These are phyloP conservation scores for Crocallis elinguaria DNA, from an alignment of 2,888 invertebrate species.

Conservation along the genomic window DNA sequence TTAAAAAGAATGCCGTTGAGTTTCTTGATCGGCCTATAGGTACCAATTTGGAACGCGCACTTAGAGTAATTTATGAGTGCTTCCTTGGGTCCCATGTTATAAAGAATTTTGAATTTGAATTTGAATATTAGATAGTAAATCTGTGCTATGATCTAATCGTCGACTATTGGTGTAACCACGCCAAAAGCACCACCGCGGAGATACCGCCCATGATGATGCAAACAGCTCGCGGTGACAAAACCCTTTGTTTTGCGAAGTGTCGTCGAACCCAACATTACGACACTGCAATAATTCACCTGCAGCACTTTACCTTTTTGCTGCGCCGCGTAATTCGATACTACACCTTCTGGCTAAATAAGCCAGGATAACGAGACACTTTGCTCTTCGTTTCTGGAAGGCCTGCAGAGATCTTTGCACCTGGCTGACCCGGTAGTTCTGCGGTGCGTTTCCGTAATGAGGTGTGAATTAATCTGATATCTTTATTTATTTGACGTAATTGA, in stretches of 20 bases:
- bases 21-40: no score
- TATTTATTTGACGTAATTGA: slow-evolving; percentile 13
- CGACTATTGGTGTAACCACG: background rate
- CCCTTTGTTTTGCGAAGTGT: slow-evolving; percentile 54
- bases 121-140: background rate
- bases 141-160: slow-evolving; percentile 6
- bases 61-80: no score
- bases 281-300: slow-evolving; percentile 54
- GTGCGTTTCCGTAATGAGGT: slow-evolving; percentile 33
- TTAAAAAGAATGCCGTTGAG: no score
- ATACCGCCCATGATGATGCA: slow-evolving; percentile 18
- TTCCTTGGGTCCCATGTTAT: no score
- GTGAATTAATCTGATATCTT: slow-evolving; percentile 20
- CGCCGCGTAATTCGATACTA: slow-evolving; percentile 59
- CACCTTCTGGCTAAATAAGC: slow-evolving; percentile 52
- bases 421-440: slow-evolving; percentile 19
- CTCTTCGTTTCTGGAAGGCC: background rate
- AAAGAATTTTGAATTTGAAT: background rate
- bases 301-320: slow-evolving; percentile 58
- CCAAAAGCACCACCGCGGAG: no score
- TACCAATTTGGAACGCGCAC: no score
- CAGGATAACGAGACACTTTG: slow-evolving; percentile 32
- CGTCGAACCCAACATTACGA: slow-evolving; percentile 59
- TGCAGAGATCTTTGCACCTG: slow-evolving; percentile 21
- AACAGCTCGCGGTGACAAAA: slow-evolving; percentile 37